These are phyloP conservation scores for Ammodramus savannarum DNA, from an alignment of 2,113 vertebrate species.

Conservation along the genomic window DNA sequence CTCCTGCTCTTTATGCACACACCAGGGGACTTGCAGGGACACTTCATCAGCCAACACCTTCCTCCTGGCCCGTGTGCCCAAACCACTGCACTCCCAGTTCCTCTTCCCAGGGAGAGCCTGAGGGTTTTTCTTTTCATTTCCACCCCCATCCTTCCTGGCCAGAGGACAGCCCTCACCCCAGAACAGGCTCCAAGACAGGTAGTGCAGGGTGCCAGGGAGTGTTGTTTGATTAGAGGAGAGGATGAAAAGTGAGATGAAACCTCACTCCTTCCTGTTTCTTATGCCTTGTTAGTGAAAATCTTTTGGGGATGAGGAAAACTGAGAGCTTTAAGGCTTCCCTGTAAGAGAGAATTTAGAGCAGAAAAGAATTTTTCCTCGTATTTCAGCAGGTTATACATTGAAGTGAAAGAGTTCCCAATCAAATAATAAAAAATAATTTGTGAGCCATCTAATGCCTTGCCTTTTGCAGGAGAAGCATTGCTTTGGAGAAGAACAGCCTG, in stretches of 20 bases:
- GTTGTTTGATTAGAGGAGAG: neutral
- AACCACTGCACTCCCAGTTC: neutral
- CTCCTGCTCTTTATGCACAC: neutral
- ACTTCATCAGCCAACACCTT: neutral
- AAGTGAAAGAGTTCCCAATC: neutral
- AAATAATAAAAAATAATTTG: neutral
- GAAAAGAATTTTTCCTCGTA: neutral
- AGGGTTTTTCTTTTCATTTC: neutral
- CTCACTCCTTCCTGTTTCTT: neutral
- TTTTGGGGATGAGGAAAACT: neutral
- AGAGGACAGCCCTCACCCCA: neutral
- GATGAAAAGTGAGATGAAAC: neutral
- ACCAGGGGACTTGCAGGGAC: neutral
- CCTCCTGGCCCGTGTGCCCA: neutral
- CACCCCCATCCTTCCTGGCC: neutral
- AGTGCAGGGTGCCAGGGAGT: neutral
- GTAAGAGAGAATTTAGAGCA: neutral
- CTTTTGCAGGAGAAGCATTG: neutral
- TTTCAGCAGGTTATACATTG: neutral
- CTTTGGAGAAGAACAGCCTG: neutral
- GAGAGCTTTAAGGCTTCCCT: neutral
- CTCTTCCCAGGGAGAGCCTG: neutral
- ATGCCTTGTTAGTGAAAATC: neutral
- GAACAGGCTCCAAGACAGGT: conserved; percentile 38
- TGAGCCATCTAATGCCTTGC: neutral